Conservation (phyloP, 2,888 invertebrate species). For the Xestia ashworthii region DNA sequence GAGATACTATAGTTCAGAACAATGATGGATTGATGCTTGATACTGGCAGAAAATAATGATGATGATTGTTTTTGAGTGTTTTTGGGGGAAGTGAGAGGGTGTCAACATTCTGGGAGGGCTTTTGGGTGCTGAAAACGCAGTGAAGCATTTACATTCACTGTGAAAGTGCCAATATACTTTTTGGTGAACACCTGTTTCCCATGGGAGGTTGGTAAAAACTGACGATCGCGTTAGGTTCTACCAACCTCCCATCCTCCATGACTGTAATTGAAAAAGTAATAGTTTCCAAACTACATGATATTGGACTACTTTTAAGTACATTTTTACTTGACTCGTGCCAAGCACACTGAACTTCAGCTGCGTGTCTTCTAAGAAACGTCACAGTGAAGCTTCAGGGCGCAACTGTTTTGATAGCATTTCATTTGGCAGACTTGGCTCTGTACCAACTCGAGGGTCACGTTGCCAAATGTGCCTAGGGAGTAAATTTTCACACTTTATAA, state of each 20-base stretch:
- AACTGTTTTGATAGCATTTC: slow-evolving; percentile 61
- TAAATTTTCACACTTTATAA: slow-evolving; percentile 66
- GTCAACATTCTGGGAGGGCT: background rate
- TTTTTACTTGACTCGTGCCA: slow-evolving; percentile 7
- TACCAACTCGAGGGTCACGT: slow-evolving; percentile 48
- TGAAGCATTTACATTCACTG: background rate
- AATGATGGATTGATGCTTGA: slow-evolving; percentile 22
- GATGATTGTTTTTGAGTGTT: slow-evolving; percentile 9
- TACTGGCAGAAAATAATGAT: background rate
- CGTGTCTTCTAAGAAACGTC: slow-evolving; percentile 40
- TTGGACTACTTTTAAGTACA: slow-evolving; percentile 8
- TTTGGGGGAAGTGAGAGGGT: background rate
- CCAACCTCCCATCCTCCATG: too few species aligned
- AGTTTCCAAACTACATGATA: background rate
- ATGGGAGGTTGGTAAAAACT: background rate
- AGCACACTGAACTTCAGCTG: background rate
- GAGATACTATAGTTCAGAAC: slow-evolving; percentile 11
- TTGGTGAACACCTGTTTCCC: too few species aligned
- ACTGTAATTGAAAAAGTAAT: background rate
- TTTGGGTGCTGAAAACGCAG: background rate
- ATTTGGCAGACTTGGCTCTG: slow-evolving; percentile 61
- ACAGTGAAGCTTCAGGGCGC: slow-evolving; percentile 35
- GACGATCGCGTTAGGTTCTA: background rate
- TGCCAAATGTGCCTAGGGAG: slow-evolving; percentile 60
- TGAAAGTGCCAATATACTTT: background rate